Evolutionary conservation across 1,140 invertebrate genomes (phyloP), one percentile per base, ranked within the genome.

Genomic region (Diabrotica virgifera): DNA sequence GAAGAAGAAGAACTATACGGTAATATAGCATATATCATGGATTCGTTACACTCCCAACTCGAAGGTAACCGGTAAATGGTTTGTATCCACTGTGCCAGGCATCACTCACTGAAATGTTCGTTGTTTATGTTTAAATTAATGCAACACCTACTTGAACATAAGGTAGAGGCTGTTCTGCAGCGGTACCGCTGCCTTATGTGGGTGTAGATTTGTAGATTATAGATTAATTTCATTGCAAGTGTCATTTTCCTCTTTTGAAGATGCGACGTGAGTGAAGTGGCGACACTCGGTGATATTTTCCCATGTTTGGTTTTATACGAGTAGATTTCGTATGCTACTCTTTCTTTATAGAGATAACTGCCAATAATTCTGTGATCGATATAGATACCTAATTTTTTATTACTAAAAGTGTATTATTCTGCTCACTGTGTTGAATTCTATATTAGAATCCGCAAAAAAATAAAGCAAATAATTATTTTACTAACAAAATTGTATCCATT

Each of bases 61-160:
- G n/a, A n/a, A n/a, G 24, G 61, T 62, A 54, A 35, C 24, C 52
- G 52, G 52, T 62, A 56, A 62, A 55, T 62, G 52, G 46, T 37
- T 24, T n/a, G 61, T 14, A 56, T 56, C 36, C 53, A 62, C 52
- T 62, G 36, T 53, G 52, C 38, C 61, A 62, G 36, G 52, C 61
- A 62, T 62, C 61, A 62, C 12, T 62, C 61, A 62, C 52, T 62
- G 52, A 62, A 62, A 62, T 38, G 52, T 62, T 62, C 61, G 53
- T 62, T 53, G 61, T 62, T 62, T 62, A 62, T 62, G 61, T 62
- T 62, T 54, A 62, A 62, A 62, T 62, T 62, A 62, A 62, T 62
- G 36, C 61, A 54, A 62, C 61, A 52, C 61, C 61, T 56, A 54
- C 53, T 62, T 62, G 46, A 61, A 13, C 6, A 61, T 6, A 61